Base-by-base conservation (phyloP, 2,797 vertebrate species). In the Natrix natrix region DNA sequence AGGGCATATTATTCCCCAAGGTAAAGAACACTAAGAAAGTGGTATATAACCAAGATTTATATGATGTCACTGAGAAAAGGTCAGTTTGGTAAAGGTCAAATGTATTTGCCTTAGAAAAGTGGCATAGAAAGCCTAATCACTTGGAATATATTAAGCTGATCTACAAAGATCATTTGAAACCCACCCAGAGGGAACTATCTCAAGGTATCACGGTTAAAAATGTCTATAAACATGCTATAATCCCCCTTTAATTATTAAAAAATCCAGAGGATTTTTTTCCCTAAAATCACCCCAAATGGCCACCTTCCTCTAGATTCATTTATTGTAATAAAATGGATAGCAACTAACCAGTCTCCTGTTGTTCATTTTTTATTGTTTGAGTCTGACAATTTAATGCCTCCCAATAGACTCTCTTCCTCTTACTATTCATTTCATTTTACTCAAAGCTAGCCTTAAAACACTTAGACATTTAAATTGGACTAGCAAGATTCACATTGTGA, bases 401-500 rank as follows among this genome's bases (percentile, higher is more conserved):
- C 0, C 54, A 87, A 66, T 90, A 32, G 90, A 91, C 92, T 92
- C 60, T 59, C 11, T 83, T 93, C 57, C 91, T 91, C 87, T 55
- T 1, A 0, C 0, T 55, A 91, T 92, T 92, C 60, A 91, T 91
- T 92, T 89, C 26, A 28, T 22, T 95, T 95, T 92, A 93, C 94
- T 95, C 91, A 93, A 94, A 96, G 94, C 17, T 92, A 88, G 32
- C 52, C 22, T 86, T 59, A 56, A 28, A 69, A 16, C 22, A 86
- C 69, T 92, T 22, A 59, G 74, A 92, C 8, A 10, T 63, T 93
- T 88, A 63, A 69, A 95, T 94, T 95, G 94, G 92, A 92, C 94
- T 94, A 95, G 95, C 94, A 93, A 93, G 94, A 94, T 91, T 95
- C 91, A 94, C 93, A 92, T 95, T 95, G 94, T 94, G 92, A 94